Base-by-base conservation (phyloP, 2,888 invertebrate genomes). In the Argyresthia albistria region DNA sequence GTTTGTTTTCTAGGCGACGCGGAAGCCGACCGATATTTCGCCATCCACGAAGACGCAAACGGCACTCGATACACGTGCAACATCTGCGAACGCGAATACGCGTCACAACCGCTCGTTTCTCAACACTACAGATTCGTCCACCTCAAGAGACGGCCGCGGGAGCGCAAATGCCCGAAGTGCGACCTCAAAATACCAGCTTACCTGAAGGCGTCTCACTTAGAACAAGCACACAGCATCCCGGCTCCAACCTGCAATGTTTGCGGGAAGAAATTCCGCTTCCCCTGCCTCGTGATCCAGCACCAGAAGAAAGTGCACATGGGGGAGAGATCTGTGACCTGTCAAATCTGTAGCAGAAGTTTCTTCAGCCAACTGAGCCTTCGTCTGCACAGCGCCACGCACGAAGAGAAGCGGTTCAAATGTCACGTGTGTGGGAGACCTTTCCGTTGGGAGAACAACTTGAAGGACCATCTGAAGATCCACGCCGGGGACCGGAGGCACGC, bases 271-370 rank as follows among this genome's bases (percentile, higher is more conserved):
- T 80, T 78, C 54, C 54, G 74, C 0, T 75, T 58, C 39, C 74
- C 70, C 0, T 67, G 67, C 46, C 60, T 71, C 12, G 66, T 80
- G 1, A 48, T 72, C 2, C 59, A 63, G 10, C 79, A 79, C 45
- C 77, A 77, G 35, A 70, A 69, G 54, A 69, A 67, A 36, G 67
- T 68, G 0, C 79, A 79, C 16, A 73, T 78, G 73, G 69, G 69
- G 0, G 75, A 73, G 43, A 73, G 61, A 54, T 81, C 70, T 35
- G 73, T 74, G 11, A 67, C 67, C 15, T 90, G 90, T 55, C 63
- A 73, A 8, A 59, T 84, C 0, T 90, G 90, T 58, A 70, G 78
- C n/a, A 89, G 83, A 59, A 70, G 65, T 0, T 89, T 89, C 55
- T 75, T 73, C 16, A 62, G 68, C 35, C 61, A 65, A 1, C 43